Base-by-base conservation (phyloP, 2,888 invertebrate species). In the Cenopis cana region DNA sequence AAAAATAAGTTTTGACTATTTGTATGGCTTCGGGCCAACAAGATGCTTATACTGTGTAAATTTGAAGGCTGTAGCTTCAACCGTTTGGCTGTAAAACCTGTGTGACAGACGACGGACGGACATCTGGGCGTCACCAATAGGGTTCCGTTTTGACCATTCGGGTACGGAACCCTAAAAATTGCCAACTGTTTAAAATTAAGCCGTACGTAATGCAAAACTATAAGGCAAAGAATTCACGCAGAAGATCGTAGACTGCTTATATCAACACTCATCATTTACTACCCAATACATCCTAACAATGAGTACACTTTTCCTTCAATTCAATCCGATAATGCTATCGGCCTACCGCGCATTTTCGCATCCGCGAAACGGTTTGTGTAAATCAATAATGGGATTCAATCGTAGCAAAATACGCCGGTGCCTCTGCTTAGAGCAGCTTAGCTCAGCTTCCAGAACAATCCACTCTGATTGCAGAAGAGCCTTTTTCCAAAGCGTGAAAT, bases 401-500 rank as follows among this genome's bases (percentile, higher is more conserved):
- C 74, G 76, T 74, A 77, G 76, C 49, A 76, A 82, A 85, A 84
- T 84, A 81, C 83, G 82, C 80, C 80, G 74, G 73, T 82, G 82
- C 82, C 82, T 78, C 78, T 76, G 73, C 86, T 87, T 84, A 84
- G 80, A 81, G 74, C 77, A 78, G 86, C 85, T 89, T 80, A 87
- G 86, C 85, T 86, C 83, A 85, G 85, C 86, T 85, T 85, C 81
- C 79, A 77, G 81, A 82, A 89, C 90, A 90, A 91, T 90, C 88
- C 87, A 75, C 78, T 80, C 86, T 90, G 91, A 91, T 91, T 91
- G 91, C 89, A 87, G 87, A 90, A 46, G 89, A 87, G 87, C 87
- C 79, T 88, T 85, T 86, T 83, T 79, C 82, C 79, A 78, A 81
- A 83, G 83, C 85, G 86, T 86, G 82, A 85, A 89, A 83, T 84